Evolutionary conservation across 1,140 invertebrate genomes (phyloP), one percentile per base, ranked within the genome.

Genomic region (Leptonema lineaticorne): DNA sequence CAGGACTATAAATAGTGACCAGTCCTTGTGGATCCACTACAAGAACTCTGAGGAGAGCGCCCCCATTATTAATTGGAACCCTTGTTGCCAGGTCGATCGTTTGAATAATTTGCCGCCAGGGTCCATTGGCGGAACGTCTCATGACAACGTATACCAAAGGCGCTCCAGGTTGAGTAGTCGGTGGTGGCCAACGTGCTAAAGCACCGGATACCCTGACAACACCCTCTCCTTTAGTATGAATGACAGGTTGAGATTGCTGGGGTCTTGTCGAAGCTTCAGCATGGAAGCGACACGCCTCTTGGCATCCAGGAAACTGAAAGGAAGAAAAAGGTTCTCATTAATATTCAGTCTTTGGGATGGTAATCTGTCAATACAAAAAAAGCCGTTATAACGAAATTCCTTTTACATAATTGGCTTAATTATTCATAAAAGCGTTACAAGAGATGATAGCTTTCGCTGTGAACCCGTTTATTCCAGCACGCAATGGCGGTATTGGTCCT

Each of bases 131-230:
- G 24, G 84, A 80, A 65, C 87, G 82, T 3, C 86, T 78, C 85
- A 89, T 88, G 20, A 89, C 85, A 3, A 88, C 86, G 77, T 88
- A 89, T n/a, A 89, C 86, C n/a, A 88, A 75, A 16, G 85, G 85
- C 8, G 82, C 79, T 28, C 79, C 78, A 22, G 80, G 76, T 24
- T 78, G 75, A 9, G 83, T 82, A 0, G 82, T 81, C 8, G 85
- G 85, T 16, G 84, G 81, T 0, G 86, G 87, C 86, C 87, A 88
- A 53, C 82, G 81, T 2, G 85, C 85, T 26, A 85, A 76, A 11
- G 82, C 83, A 8, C 84, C 85, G 33, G 80, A 80, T 3, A 87
- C 80, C 67, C 80, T 78, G 72, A 89, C 83, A 0, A 88, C 86
- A 2, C 85, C 85, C 75, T 89, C 85, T 8, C 86, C 86, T 73